Base-by-base conservation (phyloP, 2,797 vertebrate genomes). In the Anomalospiza imberbis region DNA sequence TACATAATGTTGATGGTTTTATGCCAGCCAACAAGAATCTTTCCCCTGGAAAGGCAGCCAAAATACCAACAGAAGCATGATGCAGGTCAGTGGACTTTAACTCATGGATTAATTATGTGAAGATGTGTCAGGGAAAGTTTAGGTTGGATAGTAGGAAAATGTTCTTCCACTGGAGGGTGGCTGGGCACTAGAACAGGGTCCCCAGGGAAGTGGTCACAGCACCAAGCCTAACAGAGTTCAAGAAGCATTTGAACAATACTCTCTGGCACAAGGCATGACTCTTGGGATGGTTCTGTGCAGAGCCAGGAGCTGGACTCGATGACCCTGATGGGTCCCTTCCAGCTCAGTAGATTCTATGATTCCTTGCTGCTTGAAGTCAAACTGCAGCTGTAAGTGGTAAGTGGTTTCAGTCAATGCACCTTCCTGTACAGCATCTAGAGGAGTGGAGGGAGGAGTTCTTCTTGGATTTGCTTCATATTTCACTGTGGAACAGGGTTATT, bases 231-330 rank as follows among this genome's bases (percentile, higher is more conserved):
- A 8, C 22, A 48, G 53, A 71, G 16, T 7, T 36, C 53, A 51
- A 28, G n/a, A 84, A 84, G 13, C 13, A 3, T 36, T 78, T 78
- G 80, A 36, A 32, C 53, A 60, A 13, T 3, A 1, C 11, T 72
- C 20, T 22, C 40, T 15, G 34, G 21, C 13, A 42, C 40, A 11
- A 0, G 40, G 18, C 20, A 31, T 54, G 45, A 36, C 10, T 36
- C 32, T 40, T 20, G 38, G 36, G n/a, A 13, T 36, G 51, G 25
- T 34, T 0, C 58, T 71, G 25, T 40, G 53, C 51, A 42, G 26
- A 5, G 32, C 36, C 32, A n/a, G 57, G 50, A 74, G n/a, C 0
- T 42, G 53, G 31, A 18, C 34, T 28, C 2, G 0, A 15, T 38
- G 42, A 16, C 38, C 78, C 28, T 44, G 28, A 5, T 26, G 47